These are phyloP conservation scores for Panagrolaimus sp. DNA, from an alignment of 1,140 invertebrate genomes.

Conservation along the genomic window DNA sequence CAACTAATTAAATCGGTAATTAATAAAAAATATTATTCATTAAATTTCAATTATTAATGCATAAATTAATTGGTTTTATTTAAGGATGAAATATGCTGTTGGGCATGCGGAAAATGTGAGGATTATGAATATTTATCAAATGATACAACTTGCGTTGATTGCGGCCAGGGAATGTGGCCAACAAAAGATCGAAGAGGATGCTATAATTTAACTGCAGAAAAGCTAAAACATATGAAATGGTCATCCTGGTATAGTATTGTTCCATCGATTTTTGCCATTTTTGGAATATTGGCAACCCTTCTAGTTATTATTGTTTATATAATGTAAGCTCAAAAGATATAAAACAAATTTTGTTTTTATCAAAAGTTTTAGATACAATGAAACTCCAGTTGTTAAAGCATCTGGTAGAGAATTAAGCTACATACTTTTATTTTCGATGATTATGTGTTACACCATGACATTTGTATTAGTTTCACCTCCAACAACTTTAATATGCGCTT, in stretches of 20 bases:
- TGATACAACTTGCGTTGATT: conserved; percentile 67
- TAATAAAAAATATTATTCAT: conserved; percentile 11
- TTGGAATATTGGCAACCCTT: conserved; percentile 65
- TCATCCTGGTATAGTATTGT: conserved; percentile 64
- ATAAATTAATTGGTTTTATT: conserved; percentile 20
- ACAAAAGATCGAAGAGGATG: conserved; percentile 59
- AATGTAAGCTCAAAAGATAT: conserved; percentile 31
- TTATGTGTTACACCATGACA: conserved; percentile 67
- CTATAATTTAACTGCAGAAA: conserved; percentile 59
- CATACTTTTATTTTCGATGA: conserved; percentile 68
- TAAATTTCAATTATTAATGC: conserved; percentile 10
- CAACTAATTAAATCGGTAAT: conserved; percentile 55
- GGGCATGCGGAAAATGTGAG: conserved; percentile 66
- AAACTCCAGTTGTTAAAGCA: conserved; percentile 75
- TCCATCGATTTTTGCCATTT: conserved; percentile 63
- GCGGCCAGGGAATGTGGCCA: conserved; percentile 64
- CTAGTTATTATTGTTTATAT: conserved; percentile 63
- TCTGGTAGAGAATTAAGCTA: conserved; percentile 76
- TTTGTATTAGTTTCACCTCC: conserved; percentile 68
- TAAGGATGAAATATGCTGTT: conserved; percentile 58
- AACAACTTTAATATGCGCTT: conserved; percentile 66
- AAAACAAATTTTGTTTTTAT: not conserved
- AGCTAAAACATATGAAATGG: conserved; percentile 66
- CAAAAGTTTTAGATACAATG: conserved; percentile 63
- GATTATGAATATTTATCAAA: conserved; percentile 66